A percentile compares a stretch with the other conserved stretches of the same genome.
Conservation (phyloP, 2,888 invertebrate genomes). For the Drosophila parthenogenetica region DNA sequence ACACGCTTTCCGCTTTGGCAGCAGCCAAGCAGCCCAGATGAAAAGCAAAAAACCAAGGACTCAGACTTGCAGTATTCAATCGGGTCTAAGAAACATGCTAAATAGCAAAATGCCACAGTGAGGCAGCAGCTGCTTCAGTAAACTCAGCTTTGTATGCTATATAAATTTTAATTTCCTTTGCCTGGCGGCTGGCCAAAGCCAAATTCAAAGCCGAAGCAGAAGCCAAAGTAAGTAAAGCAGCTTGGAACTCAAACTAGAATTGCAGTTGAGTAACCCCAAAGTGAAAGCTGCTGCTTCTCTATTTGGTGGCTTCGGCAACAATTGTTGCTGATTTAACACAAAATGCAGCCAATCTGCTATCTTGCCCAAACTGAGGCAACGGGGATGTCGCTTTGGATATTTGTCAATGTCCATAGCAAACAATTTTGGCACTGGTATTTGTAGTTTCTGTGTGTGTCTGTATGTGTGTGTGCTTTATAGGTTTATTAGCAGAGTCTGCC, state of each 20-base stretch:
- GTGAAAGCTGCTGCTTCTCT: constrained; percentile 57
- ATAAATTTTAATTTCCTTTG: constrained; percentile 76
- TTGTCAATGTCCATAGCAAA: constrained; percentile 65
- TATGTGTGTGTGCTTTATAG: constrained; percentile 35
- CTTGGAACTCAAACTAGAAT: constrained; percentile 30
- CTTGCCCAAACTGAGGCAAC: constrained; percentile 19
- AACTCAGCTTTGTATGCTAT: constrained; percentile 54
- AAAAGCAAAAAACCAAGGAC: constrained; percentile 19
- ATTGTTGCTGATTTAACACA: constrained; percentile 77
- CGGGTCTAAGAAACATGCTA: constrained; percentile 65
- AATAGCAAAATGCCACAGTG: constrained; percentile 60
- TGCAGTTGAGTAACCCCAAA: constrained; percentile 48
- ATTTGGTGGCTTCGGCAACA: constrained; percentile 60
- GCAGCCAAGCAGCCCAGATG: constrained; percentile 23
- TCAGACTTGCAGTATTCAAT: neutral
- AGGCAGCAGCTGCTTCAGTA: constrained; percentile 53
- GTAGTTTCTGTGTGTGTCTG: constrained; percentile 9
- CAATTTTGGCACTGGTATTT: constrained; percentile 48
- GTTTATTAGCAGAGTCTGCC: constrained; percentile 53
- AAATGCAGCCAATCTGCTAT: constrained; percentile 70
- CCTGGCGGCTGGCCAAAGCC: constrained; percentile 65
- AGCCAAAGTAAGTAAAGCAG: constrained; percentile 45
- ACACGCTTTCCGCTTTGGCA: constrained; percentile 69
- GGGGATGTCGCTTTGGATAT: constrained; percentile 58
- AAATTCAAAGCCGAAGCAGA: constrained; percentile 29